Percentiles rank a stretch among this genome's conserved stretches.
Conservation (phyloP, 2,113 vertebrate species). For the Porphyrio hochstetteri region DNA sequence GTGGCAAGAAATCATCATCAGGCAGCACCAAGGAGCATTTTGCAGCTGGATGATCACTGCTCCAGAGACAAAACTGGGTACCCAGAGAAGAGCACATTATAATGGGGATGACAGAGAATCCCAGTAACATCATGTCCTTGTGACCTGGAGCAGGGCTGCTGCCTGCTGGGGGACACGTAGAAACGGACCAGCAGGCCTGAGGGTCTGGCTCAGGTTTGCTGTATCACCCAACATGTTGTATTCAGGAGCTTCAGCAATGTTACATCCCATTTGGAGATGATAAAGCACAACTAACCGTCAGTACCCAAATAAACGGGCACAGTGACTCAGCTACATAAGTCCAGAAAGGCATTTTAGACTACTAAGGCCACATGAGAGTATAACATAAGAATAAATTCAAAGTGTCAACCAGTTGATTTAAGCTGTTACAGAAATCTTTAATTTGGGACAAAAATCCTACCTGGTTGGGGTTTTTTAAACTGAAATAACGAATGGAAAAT, state of each 20-base stretch:
- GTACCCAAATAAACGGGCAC: background rate
- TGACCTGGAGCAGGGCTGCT: background rate
- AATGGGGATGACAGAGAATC: background rate
- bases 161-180: background rate
- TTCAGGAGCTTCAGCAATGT: background rate
- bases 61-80: background rate
- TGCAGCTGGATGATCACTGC: background rate
- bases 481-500: background rate
- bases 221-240: background rate
- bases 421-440: background rate
- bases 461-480: background rate
- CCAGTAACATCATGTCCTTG: background rate
- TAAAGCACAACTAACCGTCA: background rate
- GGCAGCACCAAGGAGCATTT: background rate
- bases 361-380: background rate
- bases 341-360: background rate
- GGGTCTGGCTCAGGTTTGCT: background rate
- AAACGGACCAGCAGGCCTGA: background rate
- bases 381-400: background rate
- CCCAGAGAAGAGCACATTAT: background rate
- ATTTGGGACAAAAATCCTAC: background rate
- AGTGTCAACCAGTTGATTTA: background rate
- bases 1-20: background rate
- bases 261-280: too few relatives aligned
- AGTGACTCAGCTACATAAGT: background rate